These are phyloP conservation scores for Austrofundulus limnaeus DNA, from an alignment of 2,113 vertebrate species.

Conservation along the genomic window DNA sequence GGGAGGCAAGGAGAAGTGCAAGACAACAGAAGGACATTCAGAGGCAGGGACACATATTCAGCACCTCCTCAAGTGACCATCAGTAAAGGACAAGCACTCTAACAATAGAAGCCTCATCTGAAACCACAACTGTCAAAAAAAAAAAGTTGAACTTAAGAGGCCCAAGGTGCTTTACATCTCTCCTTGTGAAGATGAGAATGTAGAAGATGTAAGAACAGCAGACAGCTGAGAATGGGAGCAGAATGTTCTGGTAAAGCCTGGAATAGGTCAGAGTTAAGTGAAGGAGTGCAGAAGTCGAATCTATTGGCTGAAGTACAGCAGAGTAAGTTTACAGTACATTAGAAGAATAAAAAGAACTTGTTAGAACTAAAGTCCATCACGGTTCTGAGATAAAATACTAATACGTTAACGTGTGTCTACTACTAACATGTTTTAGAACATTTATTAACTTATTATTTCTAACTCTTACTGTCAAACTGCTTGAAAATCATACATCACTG, in stretches of 20 bases:
- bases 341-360: not conserved
- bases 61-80: constrained; percentile 71
- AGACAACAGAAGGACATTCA: constrained; percentile 52
- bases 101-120: constrained; percentile 62
- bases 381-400: not conserved
- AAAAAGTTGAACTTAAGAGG: constrained; percentile 52
- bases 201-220: constrained; percentile 43
- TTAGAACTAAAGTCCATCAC: not conserved
- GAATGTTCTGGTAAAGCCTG: constrained; percentile 8
- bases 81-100: constrained; percentile 56
- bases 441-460: not conserved
- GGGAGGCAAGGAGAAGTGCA: constrained; percentile 46
- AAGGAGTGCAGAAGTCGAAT: constrained; percentile 11
- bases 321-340: not conserved
- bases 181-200: constrained; percentile 25
- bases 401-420: not conserved
- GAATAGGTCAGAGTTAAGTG: constrained; percentile 32
- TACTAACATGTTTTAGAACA: not conserved
- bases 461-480: no score
- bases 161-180: constrained; percentile 59
- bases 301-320: not conserved
- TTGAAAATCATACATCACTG: no score
- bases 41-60: constrained; percentile 59
- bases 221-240: constrained; percentile 69
- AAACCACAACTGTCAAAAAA: constrained; percentile 41